Conservation (phyloP, 2,888 invertebrate species). For the Ochropleura leucogaster region DNA sequence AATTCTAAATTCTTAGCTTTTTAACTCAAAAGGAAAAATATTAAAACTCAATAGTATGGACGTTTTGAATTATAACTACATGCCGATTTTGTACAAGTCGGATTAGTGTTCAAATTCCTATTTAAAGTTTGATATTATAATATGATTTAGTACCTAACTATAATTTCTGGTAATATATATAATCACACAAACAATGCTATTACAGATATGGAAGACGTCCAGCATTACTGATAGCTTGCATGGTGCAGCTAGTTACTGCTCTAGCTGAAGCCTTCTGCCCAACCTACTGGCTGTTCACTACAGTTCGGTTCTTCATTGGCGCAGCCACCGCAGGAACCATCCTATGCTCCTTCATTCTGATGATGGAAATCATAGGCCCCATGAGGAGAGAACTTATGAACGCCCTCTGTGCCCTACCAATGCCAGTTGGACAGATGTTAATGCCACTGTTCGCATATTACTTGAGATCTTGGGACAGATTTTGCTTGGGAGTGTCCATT, state of each 20-base stretch:
- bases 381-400: constrained; percentile 84
- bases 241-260: constrained; percentile 92
- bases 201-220: constrained; percentile 93
- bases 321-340: constrained; percentile 94
- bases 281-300: constrained; percentile 88
- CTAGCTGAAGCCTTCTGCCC: constrained; percentile 91
- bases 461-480: constrained; percentile 91
- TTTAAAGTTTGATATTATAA: neutral
- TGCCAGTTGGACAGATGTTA: constrained; percentile 91
- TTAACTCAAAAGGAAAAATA: neutral
- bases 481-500: constrained; percentile 91
- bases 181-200: neutral
- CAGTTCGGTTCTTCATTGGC: constrained; percentile 92
- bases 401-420: constrained; percentile 91
- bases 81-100: neutral
- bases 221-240: constrained; percentile 91
- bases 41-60: neutral
- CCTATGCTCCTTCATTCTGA: constrained; percentile 92
- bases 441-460: constrained; percentile 91
- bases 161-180: neutral
- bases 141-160: neutral
- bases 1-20: neutral
- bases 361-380: constrained; percentile 91
- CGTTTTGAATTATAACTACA: neutral
- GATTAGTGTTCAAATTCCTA: neutral